Conservation (phyloP, 1,140 invertebrate species). For the Pachypeltis micranthus region DNA sequence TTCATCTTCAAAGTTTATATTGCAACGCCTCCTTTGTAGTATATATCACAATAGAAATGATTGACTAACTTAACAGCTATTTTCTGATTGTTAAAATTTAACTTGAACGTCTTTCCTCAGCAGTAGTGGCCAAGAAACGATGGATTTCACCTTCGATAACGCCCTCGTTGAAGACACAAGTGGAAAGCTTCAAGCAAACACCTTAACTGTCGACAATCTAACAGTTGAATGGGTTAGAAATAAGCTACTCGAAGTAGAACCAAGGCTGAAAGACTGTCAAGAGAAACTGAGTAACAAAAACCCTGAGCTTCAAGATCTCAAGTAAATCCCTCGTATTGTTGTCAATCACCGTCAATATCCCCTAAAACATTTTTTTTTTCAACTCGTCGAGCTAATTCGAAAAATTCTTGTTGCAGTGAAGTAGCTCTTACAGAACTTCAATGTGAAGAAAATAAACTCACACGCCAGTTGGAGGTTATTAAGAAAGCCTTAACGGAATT, state of each 20-base stretch:
- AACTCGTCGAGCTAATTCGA: background rate
- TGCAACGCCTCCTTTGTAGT: no score
- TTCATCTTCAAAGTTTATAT: no score
- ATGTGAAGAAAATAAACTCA: constrained; percentile 67
- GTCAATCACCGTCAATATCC: background rate
- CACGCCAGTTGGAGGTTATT: constrained; percentile 67
- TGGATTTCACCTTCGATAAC: constrained; percentile 72
- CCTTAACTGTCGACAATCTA: constrained; percentile 78
- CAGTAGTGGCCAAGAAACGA: constrained; percentile 41
- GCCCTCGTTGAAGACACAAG: constrained; percentile 71
- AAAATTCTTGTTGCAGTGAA: constrained; percentile 24
- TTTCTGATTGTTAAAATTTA: no score
- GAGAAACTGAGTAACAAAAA: constrained; percentile 33
- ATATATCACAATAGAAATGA: no score
- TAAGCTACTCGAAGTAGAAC: constrained; percentile 63
- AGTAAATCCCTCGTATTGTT: no score
- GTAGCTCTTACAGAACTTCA: constrained; percentile 47
- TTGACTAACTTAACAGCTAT: no score
- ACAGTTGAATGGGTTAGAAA: constrained; percentile 75
- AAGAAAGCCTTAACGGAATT: constrained; percentile 67
- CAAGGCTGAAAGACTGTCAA: constrained; percentile 51
- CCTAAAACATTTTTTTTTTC: constrained; percentile 3
- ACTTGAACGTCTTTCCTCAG: background rate
- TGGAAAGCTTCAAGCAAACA: constrained; percentile 65
- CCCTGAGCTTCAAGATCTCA: constrained; percentile 18